Base-by-base conservation (phyloP, 1,140 invertebrate species). In the Rhynchophorus ferrugineus region DNA sequence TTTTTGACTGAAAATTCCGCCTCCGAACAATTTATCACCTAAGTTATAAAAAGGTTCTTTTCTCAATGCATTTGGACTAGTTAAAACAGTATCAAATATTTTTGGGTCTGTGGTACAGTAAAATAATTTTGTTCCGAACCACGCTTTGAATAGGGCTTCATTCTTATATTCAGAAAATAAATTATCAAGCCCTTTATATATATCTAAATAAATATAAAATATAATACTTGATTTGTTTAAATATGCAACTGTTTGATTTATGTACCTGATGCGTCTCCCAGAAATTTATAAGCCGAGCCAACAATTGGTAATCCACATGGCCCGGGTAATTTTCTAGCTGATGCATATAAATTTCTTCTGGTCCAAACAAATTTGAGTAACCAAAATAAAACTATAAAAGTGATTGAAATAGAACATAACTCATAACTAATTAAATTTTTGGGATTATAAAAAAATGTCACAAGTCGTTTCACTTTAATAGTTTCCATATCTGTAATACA, bases 271-370 rank as follows among this genome's bases (percentile, higher is more conserved):
- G 71, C 69, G 45, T 69, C 67, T 20, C 74, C 75, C 2, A 75
- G 58, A 49, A 79, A 75, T 17, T 72, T 60, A 49, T 73, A 68
- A 19, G 73, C 74, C 51, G 78, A 78, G 18, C 80, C 80, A 13
- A 84, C 61, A 2, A 83, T 39, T 0, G 80, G 81, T 0, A 78
- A 47, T 0, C 71, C 60, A 2, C 69, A 68, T 0, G 78, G 80
- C 16, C 75, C 75, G 0, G 75, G 73, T 35, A 77, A 60, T 54
- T 61, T 59, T 6, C 63, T 61, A 11, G 69, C 68, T 39, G 66
- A 59, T 16, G 61, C 57, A 33, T 73, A 60, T 3, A 60, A 21
- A 29, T 46, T 55, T 20, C 59, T 51, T 36, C 56, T 48, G 1
- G 42, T 51, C 58, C 58, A 60, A 19, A 55, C 19, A 16, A 50